These are phyloP conservation scores for Vesta saturnalis DNA, from an alignment of 2,888 invertebrate species.

Conservation along the genomic window DNA sequence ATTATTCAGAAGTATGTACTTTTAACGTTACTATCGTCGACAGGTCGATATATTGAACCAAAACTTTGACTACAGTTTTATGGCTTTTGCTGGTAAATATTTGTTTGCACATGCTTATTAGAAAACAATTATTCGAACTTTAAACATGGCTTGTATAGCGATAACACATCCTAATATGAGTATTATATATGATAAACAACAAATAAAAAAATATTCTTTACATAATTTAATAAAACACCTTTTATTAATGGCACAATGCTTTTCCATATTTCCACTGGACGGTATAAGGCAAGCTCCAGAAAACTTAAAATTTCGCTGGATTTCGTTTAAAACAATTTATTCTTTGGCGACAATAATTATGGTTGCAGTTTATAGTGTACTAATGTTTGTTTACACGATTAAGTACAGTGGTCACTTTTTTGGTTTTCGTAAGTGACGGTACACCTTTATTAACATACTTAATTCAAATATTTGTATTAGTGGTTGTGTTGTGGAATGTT, in stretches of 20 bases:
- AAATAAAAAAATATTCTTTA: conserved; percentile 7
- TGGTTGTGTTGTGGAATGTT: conserved; percentile 33
- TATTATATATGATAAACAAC: background rate
- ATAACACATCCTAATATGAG: background rate
- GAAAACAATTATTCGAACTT: too few relatives aligned
- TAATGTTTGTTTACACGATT: conserved; percentile 4
- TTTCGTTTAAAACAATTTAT: conserved; percentile 24
- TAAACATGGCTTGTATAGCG: too few relatives aligned
- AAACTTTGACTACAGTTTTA: too few relatives aligned
- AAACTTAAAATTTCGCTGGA: conserved; percentile 27
- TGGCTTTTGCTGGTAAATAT: too few relatives aligned
- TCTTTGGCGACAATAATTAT: conserved; percentile 6
- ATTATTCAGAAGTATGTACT: too few relatives aligned
- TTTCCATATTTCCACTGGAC: conserved; percentile 29
- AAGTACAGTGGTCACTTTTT: conserved; percentile 20
- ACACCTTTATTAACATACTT: background rate
- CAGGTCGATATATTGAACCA: too few relatives aligned
- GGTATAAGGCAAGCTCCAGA: conserved; percentile 13
- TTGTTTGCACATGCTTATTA: too few relatives aligned
- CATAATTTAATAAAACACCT: conserved; percentile 19
- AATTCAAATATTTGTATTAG: conserved; percentile 17
- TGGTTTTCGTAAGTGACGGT: conserved; percentile 23
- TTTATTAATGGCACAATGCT: conserved; percentile 24
- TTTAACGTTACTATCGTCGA: too few relatives aligned
- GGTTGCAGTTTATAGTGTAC: conserved; percentile 6